Evolutionary conservation across 2,797 vertebrate genomes (phyloP), one percentile per base, ranked within the genome.

Genomic region (Melanotaenia maccullochi): DNA sequence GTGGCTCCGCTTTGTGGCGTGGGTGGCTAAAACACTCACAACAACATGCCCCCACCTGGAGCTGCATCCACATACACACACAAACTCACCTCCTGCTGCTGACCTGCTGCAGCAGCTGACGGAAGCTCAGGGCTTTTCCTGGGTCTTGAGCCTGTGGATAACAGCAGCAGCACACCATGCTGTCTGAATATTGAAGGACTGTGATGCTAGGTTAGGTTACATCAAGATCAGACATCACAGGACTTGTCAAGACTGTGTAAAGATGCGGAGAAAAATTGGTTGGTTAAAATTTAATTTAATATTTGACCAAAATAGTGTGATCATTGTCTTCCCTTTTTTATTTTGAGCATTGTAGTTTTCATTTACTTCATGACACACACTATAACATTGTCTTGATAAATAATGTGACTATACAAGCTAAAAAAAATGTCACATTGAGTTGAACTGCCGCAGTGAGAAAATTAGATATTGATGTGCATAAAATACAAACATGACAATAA

Each of bases 21-120:
- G 87, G 87, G 89, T 47, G 84, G 79, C 66, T 76, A 73, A 82
- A 85, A 63, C 79, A 61, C 60, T 79, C 55, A 0, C 68, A 69
- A 35, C 35, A 51, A n/a, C 38, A 22, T 69, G 83, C 71, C 83
- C 79, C 79, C 75, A 25, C 74, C 69, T 52, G 6, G 66, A 9
- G 1, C 72, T 42, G 65, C 47, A 54, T 5, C 68, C 66, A 64
- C 58, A 18, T n/a, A 66, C 51, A 77, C 66, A 78, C 65, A 83
- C 30, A 78, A 30, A 75, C 65, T 52, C 64, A 64, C 76, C 65
- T 80, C 82, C 83, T 60, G 65, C 76, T 35, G 65, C 73, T 52
- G 52, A 60, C 65, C 76, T 79, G 73, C 68, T 51, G 73, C 71
- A 64, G 70, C 20, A 16, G 65, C 33, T 76, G 75, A 81, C 52